Percentiles rank a stretch among this genome's conserved stretches.
These are phyloP conservation scores for Timandra comae DNA, from an alignment of 2,888 invertebrate genomes.

Conservation along the genomic window DNA sequence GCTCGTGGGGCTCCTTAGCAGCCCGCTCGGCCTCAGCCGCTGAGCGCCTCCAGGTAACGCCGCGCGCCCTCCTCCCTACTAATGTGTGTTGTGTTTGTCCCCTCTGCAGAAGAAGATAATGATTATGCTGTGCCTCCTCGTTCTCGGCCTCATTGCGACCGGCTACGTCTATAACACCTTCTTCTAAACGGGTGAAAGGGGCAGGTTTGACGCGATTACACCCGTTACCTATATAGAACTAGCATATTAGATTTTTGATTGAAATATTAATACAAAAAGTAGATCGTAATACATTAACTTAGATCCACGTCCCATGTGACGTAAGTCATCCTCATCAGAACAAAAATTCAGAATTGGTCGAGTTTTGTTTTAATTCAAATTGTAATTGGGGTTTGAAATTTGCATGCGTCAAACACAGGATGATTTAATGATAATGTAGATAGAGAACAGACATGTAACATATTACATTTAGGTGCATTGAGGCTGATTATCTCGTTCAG, in stretches of 20 bases:
- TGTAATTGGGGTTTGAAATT: slow-evolving; percentile 40
- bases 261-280: slow-evolving; percentile 33
- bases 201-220: slow-evolving; percentile 66
- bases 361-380: slow-evolving; percentile 12
- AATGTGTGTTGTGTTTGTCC: slow-evolving; percentile 70
- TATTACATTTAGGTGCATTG: slow-evolving; percentile 9
- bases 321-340: slow-evolving; percentile 25
- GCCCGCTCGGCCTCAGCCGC: slow-evolving; percentile 55
- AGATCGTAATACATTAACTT: slow-evolving; percentile 27
- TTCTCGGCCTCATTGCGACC: slow-evolving; percentile 83
- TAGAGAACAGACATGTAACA: slow-evolving; percentile 11
- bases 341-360: slow-evolving; percentile 27
- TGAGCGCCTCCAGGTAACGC: slow-evolving; percentile 50
- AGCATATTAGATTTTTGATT: slow-evolving; percentile 44
- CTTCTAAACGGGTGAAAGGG: slow-evolving; percentile 66
- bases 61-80: slow-evolving; percentile 53
- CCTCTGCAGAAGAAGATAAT: slow-evolving; percentile 94
- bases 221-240: slow-evolving; percentile 21
- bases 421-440: slow-evolving; percentile 18
- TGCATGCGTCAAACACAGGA: slow-evolving; percentile 41
- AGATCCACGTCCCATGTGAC: slow-evolving; percentile 16
- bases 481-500: slow-evolving; percentile 18
- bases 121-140: slow-evolving; percentile 91
- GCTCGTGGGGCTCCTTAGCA: slow-evolving; percentile 82
- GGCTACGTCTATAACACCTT: slow-evolving; percentile 75